phyloP scores from a whole-genome alignment of 2,888 invertebrate genomes.

The Halictus quadricinctus region DNA sequence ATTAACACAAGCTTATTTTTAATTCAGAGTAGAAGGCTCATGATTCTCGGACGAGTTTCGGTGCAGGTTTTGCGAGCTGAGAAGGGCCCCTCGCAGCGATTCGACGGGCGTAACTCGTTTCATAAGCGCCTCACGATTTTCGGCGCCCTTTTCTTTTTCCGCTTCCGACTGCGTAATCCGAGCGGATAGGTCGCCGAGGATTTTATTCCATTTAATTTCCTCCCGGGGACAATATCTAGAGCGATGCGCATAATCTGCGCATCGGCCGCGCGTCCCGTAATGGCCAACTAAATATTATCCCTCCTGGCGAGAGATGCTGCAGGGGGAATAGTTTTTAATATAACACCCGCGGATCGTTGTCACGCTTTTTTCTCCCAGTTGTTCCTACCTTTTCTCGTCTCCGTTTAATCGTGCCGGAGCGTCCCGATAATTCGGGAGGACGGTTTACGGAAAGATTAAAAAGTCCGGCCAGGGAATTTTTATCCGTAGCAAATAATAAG shows the following conservation, averaged over 20 bases:
- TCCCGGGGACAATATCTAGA: conserved; percentile 52
- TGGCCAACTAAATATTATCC: conserved; percentile 52
- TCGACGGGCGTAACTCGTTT: background rate
- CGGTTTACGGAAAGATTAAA: conserved; percentile 8
- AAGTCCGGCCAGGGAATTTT: background rate
- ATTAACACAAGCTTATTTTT: background rate
- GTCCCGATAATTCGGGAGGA: background rate
- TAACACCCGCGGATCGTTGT: conserved; percentile 26
- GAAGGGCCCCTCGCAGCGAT: background rate
- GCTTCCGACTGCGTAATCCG: conserved; percentile 13
- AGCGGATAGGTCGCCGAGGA: conserved; percentile 10
- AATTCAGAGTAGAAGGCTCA: background rate
- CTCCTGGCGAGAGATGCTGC: conserved; percentile 32
- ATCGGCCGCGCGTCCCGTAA: conserved; percentile 37
- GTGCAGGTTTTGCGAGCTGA: background rate
- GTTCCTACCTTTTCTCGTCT: background rate
- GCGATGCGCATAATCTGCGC: conserved; percentile 51
- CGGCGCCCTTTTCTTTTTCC: background rate
- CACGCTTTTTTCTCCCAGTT: background rate
- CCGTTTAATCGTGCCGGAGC: background rate
- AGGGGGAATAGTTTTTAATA: conserved; percentile 53
- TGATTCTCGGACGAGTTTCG: background rate
- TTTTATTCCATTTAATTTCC: conserved; percentile 62
- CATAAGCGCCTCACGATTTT: conserved; percentile 25
- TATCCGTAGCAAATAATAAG: conserved; percentile 4